Evolutionary conservation across 2,888 invertebrate genomes (phyloP).

Genomic region (Eupithecia abbreviata): DNA sequence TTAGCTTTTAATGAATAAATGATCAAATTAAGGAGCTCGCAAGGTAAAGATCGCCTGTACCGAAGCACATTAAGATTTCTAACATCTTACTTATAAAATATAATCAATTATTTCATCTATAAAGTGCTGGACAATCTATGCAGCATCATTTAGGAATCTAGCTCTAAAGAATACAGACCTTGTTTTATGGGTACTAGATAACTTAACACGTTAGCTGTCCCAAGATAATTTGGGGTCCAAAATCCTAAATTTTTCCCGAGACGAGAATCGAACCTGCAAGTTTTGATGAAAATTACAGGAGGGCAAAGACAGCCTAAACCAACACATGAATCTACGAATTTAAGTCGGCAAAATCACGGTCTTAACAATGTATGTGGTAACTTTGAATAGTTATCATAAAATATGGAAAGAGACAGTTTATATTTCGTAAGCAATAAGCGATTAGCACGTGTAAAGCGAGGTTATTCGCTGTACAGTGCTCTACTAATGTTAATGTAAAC

Average conservation of each 20-base stretch:
- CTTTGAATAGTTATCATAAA: not conserved
- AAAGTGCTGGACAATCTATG: too few relatives aligned
- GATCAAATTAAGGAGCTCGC: not conserved
- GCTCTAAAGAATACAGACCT: too few relatives aligned
- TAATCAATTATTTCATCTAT: too few relatives aligned
- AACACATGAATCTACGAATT: not conserved
- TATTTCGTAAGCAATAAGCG: slow-evolving; percentile 15
- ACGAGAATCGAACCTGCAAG: too few relatives aligned
- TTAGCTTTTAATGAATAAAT: not conserved
- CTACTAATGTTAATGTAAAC: slow-evolving; percentile 12
- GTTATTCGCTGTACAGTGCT: slow-evolving; percentile 3
- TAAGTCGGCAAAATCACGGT: not conserved
- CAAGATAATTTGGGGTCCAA: too few relatives aligned
- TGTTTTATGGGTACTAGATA: too few relatives aligned
- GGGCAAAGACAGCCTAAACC: not conserved
- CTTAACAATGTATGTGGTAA: not conserved
- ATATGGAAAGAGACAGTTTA: slow-evolving; percentile 13
- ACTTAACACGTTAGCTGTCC: too few relatives aligned
- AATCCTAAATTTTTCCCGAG: too few relatives aligned
- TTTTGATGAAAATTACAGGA: not conserved
- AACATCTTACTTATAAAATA: too few relatives aligned
- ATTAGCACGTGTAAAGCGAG: slow-evolving; percentile 20
- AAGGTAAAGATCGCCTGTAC: not conserved
- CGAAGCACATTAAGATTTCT: not conserved
- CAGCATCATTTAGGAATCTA: too few relatives aligned